Conservation (phyloP, 2,888 invertebrate species). For the Platycheirus albimanus region DNA sequence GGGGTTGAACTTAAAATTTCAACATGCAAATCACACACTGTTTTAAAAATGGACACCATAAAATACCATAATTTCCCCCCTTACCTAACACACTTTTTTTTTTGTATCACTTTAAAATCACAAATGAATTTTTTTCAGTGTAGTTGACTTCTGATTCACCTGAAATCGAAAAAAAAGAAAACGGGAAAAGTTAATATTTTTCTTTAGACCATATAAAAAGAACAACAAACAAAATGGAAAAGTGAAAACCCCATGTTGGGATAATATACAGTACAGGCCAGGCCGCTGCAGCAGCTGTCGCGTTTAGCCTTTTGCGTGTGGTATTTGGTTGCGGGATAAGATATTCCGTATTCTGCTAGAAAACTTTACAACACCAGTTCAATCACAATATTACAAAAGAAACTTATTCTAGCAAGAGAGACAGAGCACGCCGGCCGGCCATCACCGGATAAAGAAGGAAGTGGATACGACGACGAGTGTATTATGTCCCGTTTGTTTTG, state of each 20-base stretch:
- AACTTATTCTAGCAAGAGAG: constrained; percentile 27
- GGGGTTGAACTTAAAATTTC: constrained; percentile 20
- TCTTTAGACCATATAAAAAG: no score
- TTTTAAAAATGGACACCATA: background rate
- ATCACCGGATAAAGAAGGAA: background rate
- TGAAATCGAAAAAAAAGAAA: constrained; percentile 43
- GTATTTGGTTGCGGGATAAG: constrained; percentile 1
- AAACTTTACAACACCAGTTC: constrained; percentile 20
- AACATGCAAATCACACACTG: background rate
- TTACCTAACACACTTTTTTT: constrained; percentile 44
- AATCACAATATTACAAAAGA: constrained; percentile 1
- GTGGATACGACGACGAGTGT: no score
- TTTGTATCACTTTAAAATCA: constrained; percentile 42
- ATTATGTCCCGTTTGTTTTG: no score
- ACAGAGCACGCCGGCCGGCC: background rate
- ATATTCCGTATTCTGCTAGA: background rate
- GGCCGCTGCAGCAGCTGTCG: constrained; percentile 9
- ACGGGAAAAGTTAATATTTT: constrained; percentile 50
- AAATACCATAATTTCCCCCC: no score
- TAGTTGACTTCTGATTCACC: constrained; percentile 25
- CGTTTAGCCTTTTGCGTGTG: no score
- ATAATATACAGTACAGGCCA: constrained; percentile 45
- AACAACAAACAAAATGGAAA: constrained; percentile 7
- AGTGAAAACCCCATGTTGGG: constrained; percentile 42
- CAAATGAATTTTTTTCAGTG: constrained; percentile 13